These are phyloP conservation scores for Agrochola lychnidis DNA, from an alignment of 2,888 invertebrate genomes.

Conservation along the genomic window DNA sequence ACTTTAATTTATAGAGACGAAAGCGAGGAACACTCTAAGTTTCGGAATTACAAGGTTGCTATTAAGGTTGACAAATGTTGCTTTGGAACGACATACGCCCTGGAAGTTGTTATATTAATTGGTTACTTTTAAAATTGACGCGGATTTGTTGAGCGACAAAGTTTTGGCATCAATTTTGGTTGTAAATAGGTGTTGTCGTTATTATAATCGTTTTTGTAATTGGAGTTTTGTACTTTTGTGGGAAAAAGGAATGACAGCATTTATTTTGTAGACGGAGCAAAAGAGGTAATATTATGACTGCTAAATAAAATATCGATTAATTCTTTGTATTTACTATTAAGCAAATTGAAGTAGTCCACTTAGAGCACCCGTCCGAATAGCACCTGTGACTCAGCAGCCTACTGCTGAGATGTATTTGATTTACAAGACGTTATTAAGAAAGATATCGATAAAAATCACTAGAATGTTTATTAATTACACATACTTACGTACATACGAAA, in stretches of 20 bases:
- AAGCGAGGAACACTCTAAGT: conserved; percentile 80
- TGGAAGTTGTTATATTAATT: conserved; percentile 64
- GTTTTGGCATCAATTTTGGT: conserved; percentile 59
- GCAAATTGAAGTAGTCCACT: not conserved
- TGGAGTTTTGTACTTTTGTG: conserved; percentile 31
- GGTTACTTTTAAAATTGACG: conserved; percentile 61
- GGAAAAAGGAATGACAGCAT: not conserved
- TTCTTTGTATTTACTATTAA: not conserved
- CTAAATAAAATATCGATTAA: not conserved
- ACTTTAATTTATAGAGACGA: conserved; percentile 88
- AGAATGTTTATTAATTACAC: too few relatives aligned
- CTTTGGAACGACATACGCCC: conserved; percentile 65
- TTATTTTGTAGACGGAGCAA: not conserved
- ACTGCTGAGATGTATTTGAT: too few relatives aligned
- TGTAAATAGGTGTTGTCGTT: conserved; percentile 48
- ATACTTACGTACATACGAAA: too few relatives aligned
- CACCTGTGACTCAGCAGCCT: too few relatives aligned
- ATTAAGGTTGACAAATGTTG: conserved; percentile 83
- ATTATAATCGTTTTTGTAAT: conserved; percentile 30
- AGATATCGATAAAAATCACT: too few relatives aligned
- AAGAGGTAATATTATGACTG: not conserved
- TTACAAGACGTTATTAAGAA: too few relatives aligned
- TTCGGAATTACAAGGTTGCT: conserved; percentile 72
- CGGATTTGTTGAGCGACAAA: conserved; percentile 58
- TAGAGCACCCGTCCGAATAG: too few relatives aligned